Conservation (phyloP, 2,113 vertebrate species). For the Callocephalon fimbriatum region DNA sequence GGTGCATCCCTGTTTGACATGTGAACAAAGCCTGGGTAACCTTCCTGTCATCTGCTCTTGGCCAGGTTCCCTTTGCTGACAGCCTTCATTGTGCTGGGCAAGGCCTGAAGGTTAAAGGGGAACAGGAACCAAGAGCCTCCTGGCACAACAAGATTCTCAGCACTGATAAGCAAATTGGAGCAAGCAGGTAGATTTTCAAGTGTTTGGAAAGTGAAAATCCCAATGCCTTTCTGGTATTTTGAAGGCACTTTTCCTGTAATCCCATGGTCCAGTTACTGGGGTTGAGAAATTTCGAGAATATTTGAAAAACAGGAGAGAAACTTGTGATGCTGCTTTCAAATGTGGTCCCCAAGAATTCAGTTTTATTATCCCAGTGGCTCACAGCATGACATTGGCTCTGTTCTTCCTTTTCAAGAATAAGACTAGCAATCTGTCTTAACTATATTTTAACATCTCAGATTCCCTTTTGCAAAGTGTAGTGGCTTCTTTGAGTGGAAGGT, state of each 20-base stretch:
- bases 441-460: neutral
- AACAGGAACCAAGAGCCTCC: neutral
- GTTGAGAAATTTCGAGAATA: neutral
- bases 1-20: neutral
- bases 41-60: constrained; percentile 5
- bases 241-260: neutral
- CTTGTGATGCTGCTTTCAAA: neutral
- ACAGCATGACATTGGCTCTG: neutral
- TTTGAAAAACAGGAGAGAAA: neutral
- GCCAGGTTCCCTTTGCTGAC: neutral
- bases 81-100: neutral
- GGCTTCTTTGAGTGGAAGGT: neutral
- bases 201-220: neutral
- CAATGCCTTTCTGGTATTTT: fast-evolving
- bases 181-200: neutral
- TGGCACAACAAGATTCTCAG: neutral
- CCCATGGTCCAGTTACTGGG: neutral
- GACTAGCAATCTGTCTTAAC: neutral
- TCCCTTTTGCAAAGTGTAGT: neutral
- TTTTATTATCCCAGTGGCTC: neutral
- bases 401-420: neutral
- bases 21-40: neutral
- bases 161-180: neutral
- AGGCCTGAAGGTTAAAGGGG: neutral
- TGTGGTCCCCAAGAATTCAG: neutral